These are phyloP conservation scores for Pelobates cultripes DNA, from an alignment of 2,797 vertebrate genomes.

Conservation along the genomic window DNA sequence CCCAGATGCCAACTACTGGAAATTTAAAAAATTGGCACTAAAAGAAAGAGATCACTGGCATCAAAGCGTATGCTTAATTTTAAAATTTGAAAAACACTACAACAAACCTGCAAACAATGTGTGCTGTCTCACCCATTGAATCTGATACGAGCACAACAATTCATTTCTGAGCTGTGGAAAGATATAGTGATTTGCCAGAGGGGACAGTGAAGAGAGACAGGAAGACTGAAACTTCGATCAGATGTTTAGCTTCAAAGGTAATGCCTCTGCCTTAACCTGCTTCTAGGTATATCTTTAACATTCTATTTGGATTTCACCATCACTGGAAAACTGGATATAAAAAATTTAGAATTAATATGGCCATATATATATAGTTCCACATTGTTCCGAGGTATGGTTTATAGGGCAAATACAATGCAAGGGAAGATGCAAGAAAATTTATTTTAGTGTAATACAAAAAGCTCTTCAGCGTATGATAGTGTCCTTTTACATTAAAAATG, in stretches of 20 bases:
- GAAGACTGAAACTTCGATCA: constrained; percentile 27
- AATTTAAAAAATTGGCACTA: neutral
- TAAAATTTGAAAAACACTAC: neutral
- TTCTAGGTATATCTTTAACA: constrained; percentile 6
- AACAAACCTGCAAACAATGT: neutral
- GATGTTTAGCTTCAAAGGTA: constrained; percentile 37
- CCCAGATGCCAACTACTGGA: neutral
- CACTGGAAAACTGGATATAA: neutral
- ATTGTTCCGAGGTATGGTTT: too few species aligned
- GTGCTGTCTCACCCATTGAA: neutral
- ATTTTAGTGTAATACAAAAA: too few species aligned
- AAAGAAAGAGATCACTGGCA: neutral
- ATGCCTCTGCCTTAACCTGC: constrained; percentile 24
- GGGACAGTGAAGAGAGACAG: constrained; percentile 29
- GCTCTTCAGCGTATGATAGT: too few species aligned
- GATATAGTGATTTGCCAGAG: constrained; percentile 36
- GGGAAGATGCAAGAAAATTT: too few species aligned
- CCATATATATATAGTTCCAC: too few species aligned
- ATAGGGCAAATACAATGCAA: too few species aligned
- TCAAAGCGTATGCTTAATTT: neutral
- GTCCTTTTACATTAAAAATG: too few species aligned
- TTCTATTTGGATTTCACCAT: constrained; percentile 31
- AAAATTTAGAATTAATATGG: too few species aligned
- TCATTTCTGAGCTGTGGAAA: constrained; percentile 26
- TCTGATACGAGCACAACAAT: neutral